Base-by-base conservation (phyloP, 2,888 invertebrate species). In the Elegia similella region DNA sequence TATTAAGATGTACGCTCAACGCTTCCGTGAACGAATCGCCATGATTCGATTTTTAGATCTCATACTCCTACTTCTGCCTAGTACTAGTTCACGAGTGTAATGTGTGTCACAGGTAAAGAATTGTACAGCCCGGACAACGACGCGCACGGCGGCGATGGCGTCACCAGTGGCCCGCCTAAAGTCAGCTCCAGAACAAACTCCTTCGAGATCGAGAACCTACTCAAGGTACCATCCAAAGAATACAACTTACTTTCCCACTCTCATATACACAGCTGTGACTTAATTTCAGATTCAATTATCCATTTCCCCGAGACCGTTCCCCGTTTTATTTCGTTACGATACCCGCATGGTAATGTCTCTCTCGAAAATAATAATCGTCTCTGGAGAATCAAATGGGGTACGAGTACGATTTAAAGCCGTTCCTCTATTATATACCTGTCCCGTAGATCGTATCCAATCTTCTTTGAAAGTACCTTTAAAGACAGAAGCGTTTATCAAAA, bases 191-290 rank as follows among this genome's bases (percentile, higher is more conserved):
- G 97, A 70, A 96, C 97, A 62, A 98, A 97, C 88, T 97, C 98
- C 59, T 97, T 98, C 84, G 98, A 98, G 92, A 98, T 98, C 75
- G 98, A 98, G 92, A 98, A 97, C 89, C 94, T 98, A 75, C 93
- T 98, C 67, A 98, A 98, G 95, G 93, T 93, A 77, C 55, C 42
- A 50, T 55, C 13, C 29, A n/a, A 17, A 16, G 6, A 65, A 66
- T 63, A 69, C 63, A 67, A 65, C 70, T 63, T 65, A 70, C 59
- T 68, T 74, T 70, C 63, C 65, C 61, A 64, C 66, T 65, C 69
- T 70, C 65, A 69, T 69, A 69, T 67, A 69, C 71, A 70, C 74
- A 67, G 68, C 70, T 73, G 68, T 67, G 72, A 73, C 67, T 68
- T 75, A 74, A 79, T 75, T 75, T 69, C 73, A 65, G 62, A 78